These are phyloP conservation scores for Erinaceus europaeus DNA, from an alignment of 2,113 vertebrate genomes.

Conservation along the genomic window DNA sequence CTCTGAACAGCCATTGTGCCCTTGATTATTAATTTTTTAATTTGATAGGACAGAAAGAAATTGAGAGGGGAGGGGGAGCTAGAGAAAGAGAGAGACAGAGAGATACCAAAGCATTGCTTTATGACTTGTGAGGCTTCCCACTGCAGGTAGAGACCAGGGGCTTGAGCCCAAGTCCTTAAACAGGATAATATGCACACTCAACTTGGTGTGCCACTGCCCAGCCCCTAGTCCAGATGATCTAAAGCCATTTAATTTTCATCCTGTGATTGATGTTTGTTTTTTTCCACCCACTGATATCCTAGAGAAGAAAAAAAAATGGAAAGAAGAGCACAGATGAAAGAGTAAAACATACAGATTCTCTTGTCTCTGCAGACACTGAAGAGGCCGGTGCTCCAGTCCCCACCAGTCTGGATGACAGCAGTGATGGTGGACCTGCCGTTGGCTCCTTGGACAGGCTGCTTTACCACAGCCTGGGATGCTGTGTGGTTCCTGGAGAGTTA, in stretches of 20 bases:
- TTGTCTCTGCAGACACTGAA: slow-evolving; percentile 81
- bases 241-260: slow-evolving; percentile 13
- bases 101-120: too few relatives aligned
- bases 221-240: background rate
- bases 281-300: background rate
- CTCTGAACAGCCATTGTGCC: too few relatives aligned
- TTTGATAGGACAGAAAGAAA: too few relatives aligned
- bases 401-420: slow-evolving; percentile 82
- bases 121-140: too few relatives aligned
- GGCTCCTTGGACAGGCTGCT: slow-evolving; percentile 81
- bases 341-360: slow-evolving; percentile 79
- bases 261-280: background rate
- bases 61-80: too few relatives aligned
- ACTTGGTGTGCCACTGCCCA: background rate
- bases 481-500: background rate
- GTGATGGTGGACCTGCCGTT: slow-evolving; percentile 81
- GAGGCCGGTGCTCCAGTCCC: slow-evolving; percentile 85
- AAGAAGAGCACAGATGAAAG: background rate
- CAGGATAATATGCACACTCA: background rate
- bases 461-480: slow-evolving; percentile 9
- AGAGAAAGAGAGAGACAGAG: too few relatives aligned
- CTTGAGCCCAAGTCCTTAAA: too few relatives aligned
- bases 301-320: background rate
- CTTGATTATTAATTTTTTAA: too few relatives aligned
- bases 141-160: background rate